Percentiles rank a stretch among this genome's conserved stretches.
These are phyloP conservation scores for Scaptodrosophila lebanonensis DNA, from an alignment of 1,140 invertebrate species.

Conservation along the genomic window DNA sequence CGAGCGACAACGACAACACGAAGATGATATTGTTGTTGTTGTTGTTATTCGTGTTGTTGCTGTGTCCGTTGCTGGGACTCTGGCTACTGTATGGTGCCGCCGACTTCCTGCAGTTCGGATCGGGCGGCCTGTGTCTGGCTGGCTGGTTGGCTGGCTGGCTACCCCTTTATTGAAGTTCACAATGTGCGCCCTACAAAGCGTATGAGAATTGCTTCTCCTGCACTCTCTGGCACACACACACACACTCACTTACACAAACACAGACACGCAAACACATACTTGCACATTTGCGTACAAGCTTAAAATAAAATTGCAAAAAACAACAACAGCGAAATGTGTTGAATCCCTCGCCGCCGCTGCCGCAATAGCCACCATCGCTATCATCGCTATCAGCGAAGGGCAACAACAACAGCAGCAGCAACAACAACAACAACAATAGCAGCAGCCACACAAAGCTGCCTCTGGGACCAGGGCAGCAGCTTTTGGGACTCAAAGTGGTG, in stretches of 20 bases:
- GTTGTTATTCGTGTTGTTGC: conserved; percentile 12
- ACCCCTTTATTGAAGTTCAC: no score
- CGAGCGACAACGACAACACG: conserved; percentile 7
- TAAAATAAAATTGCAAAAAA: background rate
- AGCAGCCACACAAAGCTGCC: background rate
- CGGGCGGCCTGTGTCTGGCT: no score
- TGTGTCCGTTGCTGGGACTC: conserved; percentile 11
- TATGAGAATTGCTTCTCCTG: conserved; percentile 18
- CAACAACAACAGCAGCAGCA: conserved; percentile 9
- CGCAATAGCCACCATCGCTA: background rate
- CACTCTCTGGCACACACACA: conserved; percentile 7
- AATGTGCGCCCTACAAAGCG: background rate
- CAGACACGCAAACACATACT: background rate
- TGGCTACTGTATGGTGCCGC: conserved; percentile 31
- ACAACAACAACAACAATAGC: no score
- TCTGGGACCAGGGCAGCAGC: no score
- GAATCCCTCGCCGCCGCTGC: no score
- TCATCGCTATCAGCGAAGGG: conserved; percentile 26
- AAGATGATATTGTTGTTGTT: conserved; percentile 2
- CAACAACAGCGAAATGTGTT: no score
- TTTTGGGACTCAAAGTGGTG: conserved; percentile 38
- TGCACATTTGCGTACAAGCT: background rate
- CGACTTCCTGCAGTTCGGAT: conserved; percentile 36
- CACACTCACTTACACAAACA: conserved; percentile 1
- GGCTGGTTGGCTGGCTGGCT: no score